Conservation (phyloP, 2,888 invertebrate genomes). For the Sabatieria punctata region DNA sequence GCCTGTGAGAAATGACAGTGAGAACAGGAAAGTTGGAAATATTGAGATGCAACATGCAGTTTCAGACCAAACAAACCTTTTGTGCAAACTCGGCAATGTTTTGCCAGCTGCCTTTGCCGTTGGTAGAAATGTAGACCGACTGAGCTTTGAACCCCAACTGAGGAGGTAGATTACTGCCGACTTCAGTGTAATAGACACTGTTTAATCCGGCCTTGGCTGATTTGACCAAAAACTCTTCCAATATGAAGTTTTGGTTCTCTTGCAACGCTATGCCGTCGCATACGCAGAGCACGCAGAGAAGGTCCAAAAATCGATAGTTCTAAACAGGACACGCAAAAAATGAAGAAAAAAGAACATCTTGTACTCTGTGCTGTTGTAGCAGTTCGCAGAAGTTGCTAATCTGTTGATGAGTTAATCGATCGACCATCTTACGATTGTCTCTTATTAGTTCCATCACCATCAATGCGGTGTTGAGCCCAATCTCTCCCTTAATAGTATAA, state of each 20-base stretch:
- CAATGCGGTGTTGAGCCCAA: conserved; percentile 32
- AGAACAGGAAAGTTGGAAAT: too few relatives aligned
- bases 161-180: neutral
- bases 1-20: too few relatives aligned
- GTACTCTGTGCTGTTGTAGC: conserved; percentile 30
- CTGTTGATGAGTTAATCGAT: conserved; percentile 29
- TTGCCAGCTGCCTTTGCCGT: neutral
- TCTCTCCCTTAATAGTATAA: conserved; percentile 23
- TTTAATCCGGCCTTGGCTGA: neutral
- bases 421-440: conserved; percentile 33
- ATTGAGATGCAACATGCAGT: too few relatives aligned
- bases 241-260: conserved; percentile 33
- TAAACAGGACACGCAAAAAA: too few relatives aligned
- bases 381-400: conserved; percentile 30
- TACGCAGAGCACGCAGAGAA: conserved; percentile 31
- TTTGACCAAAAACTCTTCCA: conserved; percentile 19
- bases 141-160: too few relatives aligned
- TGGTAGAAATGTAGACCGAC: neutral
- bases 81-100: neutral
- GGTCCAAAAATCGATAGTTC: conserved; percentile 30
- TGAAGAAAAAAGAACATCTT: neutral
- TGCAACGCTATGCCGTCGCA: conserved; percentile 33
- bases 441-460: conserved; percentile 33
- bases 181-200: neutral
- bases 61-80: neutral